Base-by-base conservation (phyloP, 2,797 vertebrate genomes). In the Heterohyrax brucei region DNA sequence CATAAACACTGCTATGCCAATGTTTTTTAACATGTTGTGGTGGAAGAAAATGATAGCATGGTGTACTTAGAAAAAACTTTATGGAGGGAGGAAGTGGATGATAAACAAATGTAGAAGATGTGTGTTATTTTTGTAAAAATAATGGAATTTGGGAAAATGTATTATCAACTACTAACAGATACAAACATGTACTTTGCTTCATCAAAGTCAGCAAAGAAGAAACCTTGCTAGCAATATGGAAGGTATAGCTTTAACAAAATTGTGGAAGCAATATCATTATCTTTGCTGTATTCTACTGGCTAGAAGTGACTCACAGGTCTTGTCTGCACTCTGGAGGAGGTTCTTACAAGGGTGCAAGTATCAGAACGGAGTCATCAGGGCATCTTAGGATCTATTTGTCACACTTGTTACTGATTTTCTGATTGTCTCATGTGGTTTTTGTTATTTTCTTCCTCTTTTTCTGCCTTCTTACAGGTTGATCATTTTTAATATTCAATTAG, bases 181-280 rank as follows among this genome's bases (percentile, higher is more conserved):
- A 61, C 59, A 61, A 61, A 61, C 39, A 39, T 39, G 39, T 61
- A 61, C 59, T 61, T 61, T 61, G 59, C 8, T 53, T 70, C 22
- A 75, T 76, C 80, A 39, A 76, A 92, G 39, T 72, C 85, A 61
- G 39, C 21, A 53, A 24, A 78, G 72, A 28, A 94, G n/a, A 79
- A 39, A 68, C 44, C 16, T 6, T 62, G 14, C 70, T 26, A 85
- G 33, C 2, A 21, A 48, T 61, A 12, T 1, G 28, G 46, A 66
- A 33, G 30, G 16, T 39, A 64, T 1, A 10, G 14, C 50, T 48
- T 87, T 46, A 19, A 19, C 39, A 5, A 14, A 39, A 48, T 50
- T 61, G 10, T 50, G 44, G 19, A 76, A 88, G 50, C 28, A 24
- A 12, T 7, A 0, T 21, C 13, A 9, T 44, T 12, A 12, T 10